phyloP scores from a whole-genome alignment of 2,888 invertebrate genomes.

The Dendrolimus houi region DNA sequence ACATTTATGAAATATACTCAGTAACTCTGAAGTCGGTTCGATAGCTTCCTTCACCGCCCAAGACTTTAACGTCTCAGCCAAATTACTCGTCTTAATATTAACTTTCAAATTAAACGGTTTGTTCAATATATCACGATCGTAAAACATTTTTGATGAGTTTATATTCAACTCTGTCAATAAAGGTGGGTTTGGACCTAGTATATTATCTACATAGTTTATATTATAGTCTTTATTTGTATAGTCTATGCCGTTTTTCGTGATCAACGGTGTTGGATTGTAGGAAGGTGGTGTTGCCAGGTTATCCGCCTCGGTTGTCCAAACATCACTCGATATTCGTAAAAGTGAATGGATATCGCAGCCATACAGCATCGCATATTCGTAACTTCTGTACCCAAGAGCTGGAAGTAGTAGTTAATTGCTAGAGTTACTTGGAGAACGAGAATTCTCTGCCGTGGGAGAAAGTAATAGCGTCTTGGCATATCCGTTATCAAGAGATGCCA shows the following conservation, averaged over 20 bases:
- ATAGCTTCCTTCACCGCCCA: constrained; percentile 40
- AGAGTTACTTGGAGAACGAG: neutral
- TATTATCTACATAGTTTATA: constrained; percentile 34
- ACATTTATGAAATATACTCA: constrained; percentile 38
- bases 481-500: neutral
- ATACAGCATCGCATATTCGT: constrained; percentile 33
- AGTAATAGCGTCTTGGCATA: no score
- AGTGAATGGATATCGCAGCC: constrained; percentile 47
- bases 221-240: constrained; percentile 42
- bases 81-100: constrained; percentile 34
- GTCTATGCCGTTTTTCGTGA: constrained; percentile 44
- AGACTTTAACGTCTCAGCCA: constrained; percentile 35
- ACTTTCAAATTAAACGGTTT: constrained; percentile 39
- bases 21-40: constrained; percentile 40
- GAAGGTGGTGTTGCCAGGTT: constrained; percentile 31
- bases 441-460: no score
- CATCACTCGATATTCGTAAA: constrained; percentile 33
- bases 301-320: constrained; percentile 27
- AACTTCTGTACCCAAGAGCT: constrained; percentile 51
- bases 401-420: constrained; percentile 9
- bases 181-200: constrained; percentile 50
- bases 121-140: constrained; percentile 27
- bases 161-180: constrained; percentile 40
- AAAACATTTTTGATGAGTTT: constrained; percentile 28
- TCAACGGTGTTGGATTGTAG: constrained; percentile 34